phyloP scores from a whole-genome alignment of 2,888 invertebrate genomes.

The Cephus spinipes region DNA sequence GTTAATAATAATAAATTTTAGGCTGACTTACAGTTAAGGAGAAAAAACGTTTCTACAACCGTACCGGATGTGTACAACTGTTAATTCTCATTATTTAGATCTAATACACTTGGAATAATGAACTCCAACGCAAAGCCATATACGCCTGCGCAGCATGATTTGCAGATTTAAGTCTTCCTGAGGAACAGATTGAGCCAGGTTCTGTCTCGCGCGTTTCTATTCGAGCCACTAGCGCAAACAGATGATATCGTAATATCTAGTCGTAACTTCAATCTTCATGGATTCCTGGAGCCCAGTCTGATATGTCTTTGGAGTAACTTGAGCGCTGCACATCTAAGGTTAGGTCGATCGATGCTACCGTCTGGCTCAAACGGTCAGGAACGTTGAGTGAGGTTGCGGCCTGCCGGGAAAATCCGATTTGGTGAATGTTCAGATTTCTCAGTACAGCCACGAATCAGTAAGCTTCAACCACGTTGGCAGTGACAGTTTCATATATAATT shows the following conservation, averaged over 20 bases:
- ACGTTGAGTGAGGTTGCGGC: not conserved
- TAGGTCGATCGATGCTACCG: not conserved
- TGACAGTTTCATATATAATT: not conserved
- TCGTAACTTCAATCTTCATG: not conserved
- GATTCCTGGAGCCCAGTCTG: not conserved
- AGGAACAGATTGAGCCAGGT: not conserved
- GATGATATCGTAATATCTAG: not conserved
- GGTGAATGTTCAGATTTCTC: not conserved
- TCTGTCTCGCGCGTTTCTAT: not conserved
- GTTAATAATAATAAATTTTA: not conserved
- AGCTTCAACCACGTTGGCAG: not conserved
- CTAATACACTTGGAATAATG: not conserved
- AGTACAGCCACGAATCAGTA: not conserved
- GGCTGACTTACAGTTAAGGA: not conserved
- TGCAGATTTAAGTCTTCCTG: not conserved
- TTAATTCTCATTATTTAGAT: not conserved
- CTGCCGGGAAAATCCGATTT: not conserved
- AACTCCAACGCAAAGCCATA: not conserved
- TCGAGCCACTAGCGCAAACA: not conserved
- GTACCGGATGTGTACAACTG: not conserved
- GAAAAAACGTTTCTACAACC: not conserved
- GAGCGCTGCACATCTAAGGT: not conserved
- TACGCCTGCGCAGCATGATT: not conserved
- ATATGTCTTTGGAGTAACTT: not conserved
- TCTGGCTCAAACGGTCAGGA: not conserved